These are phyloP conservation scores for Cylloceria caligata DNA, from an alignment of 2,888 invertebrate genomes.

Conservation along the genomic window DNA sequence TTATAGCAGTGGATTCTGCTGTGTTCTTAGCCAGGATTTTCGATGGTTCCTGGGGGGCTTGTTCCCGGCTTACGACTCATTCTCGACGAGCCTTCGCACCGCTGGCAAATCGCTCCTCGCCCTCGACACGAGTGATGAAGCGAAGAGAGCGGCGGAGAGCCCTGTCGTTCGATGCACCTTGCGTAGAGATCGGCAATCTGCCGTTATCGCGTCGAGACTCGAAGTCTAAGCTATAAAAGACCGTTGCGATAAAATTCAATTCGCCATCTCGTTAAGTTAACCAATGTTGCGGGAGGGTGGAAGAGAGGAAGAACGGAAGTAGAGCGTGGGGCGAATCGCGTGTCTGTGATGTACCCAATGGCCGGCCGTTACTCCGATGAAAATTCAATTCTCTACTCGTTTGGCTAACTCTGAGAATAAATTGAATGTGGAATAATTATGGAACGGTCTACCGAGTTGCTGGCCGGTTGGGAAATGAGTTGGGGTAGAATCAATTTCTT, in stretches of 20 bases:
- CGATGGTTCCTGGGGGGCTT: constrained; percentile 56
- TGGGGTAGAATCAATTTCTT: constrained; percentile 56
- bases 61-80: constrained; percentile 35
- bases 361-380: constrained; percentile 38
- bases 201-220: constrained; percentile 29
- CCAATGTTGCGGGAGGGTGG: constrained; percentile 7
- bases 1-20: constrained; percentile 19
- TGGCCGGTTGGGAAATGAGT: constrained; percentile 37
- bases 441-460: constrained; percentile 5
- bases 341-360: not conserved
- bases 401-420: constrained; percentile 58
- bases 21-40: constrained; percentile 34
- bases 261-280: constrained; percentile 46
- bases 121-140: not conserved
- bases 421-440: constrained; percentile 62
- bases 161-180: not conserved
- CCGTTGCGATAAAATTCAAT: constrained; percentile 56
- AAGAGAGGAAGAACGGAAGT: not conserved
- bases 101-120: constrained; percentile 41
- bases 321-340: constrained; percentile 4
- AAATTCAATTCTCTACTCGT: constrained; percentile 55
- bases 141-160: too few species aligned
- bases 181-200: constrained; percentile 29
- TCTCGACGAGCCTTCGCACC: constrained; percentile 27
- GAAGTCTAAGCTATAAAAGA: constrained; percentile 31